Evolutionary conservation across 1,140 invertebrate species (phyloP).

Genomic region (Trachymyrmex septentrionalis): DNA sequence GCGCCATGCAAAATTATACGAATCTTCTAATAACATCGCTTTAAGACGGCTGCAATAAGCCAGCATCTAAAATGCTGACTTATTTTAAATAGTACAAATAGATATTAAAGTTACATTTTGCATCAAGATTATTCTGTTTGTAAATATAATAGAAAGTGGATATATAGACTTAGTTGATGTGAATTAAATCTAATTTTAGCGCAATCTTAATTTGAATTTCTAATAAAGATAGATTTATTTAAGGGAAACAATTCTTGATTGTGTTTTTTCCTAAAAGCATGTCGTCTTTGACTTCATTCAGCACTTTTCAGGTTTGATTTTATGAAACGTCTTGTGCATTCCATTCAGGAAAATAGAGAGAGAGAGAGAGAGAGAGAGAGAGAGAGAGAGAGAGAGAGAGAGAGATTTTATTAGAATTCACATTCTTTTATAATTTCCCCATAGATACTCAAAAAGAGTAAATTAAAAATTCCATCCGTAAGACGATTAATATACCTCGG

Average conservation of each 20-base stretch:
- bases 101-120: conserved; percentile 16
- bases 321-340: conserved; percentile 11
- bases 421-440: neutral
- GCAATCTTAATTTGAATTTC: conserved; percentile 5
- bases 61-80: neutral
- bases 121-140: neutral
- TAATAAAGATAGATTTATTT: neutral
- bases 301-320: neutral
- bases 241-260: neutral
- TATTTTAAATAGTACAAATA: conserved; percentile 9
- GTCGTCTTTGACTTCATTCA: neutral
- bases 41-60: neutral
- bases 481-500: conserved; percentile 56
- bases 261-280: no score
- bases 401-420: neutral
- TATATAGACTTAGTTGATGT: neutral
- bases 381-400: no score
- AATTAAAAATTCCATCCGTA: conserved; percentile 63
- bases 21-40: conserved; percentile 49
- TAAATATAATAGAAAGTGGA: neutral
- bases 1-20: conserved; percentile 32
- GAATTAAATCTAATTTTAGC: neutral
- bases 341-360: neutral
- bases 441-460: conserved; percentile 2
- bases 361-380: no score